Conservation (phyloP, 2,113 vertebrate species). For the Rana temporaria region DNA sequence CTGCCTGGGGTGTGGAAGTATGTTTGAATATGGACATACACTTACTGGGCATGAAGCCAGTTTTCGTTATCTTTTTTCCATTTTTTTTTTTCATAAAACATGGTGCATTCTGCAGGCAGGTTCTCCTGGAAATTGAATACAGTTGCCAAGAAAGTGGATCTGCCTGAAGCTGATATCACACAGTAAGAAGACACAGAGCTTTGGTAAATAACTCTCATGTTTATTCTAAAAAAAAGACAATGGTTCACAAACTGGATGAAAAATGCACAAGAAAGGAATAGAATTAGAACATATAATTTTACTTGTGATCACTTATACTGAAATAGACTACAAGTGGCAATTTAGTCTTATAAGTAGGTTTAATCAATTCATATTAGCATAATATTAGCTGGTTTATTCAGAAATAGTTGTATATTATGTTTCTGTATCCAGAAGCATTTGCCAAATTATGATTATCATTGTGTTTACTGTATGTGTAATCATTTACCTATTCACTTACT, state of each 20-base stretch:
- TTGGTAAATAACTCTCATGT: conserved; percentile 16
- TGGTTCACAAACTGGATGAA: neutral
- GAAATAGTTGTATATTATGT: no score
- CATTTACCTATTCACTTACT: no score
- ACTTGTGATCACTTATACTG: no score
- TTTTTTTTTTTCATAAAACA: conserved; percentile 15
- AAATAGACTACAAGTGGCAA: no score
- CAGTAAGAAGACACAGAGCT: neutral
- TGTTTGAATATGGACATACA: conserved; percentile 46
- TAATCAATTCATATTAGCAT: no score
- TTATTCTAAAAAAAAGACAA: neutral
- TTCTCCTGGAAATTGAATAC: conserved; percentile 32
- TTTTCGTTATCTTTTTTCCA: conserved; percentile 7
- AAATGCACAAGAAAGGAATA: neutral
- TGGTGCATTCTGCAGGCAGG: neutral
- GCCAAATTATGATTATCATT: no score
- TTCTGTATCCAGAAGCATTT: no score
- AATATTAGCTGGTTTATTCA: no score
- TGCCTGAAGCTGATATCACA: conserved; percentile 22
- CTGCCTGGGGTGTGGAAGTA: conserved; percentile 35
- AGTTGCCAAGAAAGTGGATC: conserved; percentile 37
- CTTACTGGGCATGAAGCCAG: conserved; percentile 42
- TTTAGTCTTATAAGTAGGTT: no score
- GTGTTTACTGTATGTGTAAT: no score
- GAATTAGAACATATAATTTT: no score